A percentile compares a stretch with the other conserved stretches of the same genome.
Evolutionary conservation across 2,888 invertebrate genomes (phyloP).

Genomic region (Podabrus alpinus): DNA sequence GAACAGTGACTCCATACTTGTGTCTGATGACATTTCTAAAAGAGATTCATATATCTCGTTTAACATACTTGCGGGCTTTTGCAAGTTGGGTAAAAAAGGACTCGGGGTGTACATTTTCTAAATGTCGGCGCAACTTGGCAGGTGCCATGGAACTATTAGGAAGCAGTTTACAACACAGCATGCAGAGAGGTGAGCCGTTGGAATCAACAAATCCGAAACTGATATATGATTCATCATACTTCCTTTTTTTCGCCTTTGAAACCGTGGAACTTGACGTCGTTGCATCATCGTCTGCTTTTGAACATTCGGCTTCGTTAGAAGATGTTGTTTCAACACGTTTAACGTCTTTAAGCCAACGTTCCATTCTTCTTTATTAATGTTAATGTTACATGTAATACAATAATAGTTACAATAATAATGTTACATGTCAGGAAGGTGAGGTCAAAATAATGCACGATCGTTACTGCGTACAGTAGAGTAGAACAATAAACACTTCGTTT

Average conservation of each 20-base stretch:
- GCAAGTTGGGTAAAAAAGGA: no score
- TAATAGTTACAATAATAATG: no score
- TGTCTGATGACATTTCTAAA: no score
- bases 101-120: constrained; percentile 7
- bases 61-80: no score
- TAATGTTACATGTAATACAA: no score
- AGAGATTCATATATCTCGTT: no score
- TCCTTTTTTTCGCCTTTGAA: neutral
- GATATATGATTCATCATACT: neutral
- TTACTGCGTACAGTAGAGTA: neutral
- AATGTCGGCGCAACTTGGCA: constrained; percentile 7
- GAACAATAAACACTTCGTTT: neutral
- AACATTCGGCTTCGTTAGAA: neutral
- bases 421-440: neutral
- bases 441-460: neutral
- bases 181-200: constrained; percentile 5
- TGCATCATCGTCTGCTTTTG: neutral
- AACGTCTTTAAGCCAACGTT: neutral
- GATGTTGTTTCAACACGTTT: neutral
- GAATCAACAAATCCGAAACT: no score
- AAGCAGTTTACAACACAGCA: constrained; percentile 7
- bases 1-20: no score
- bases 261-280: neutral
- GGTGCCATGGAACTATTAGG: constrained; percentile 14
- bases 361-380: neutral